These are phyloP conservation scores for Autographa gamma DNA, from an alignment of 2,888 invertebrate species.

Conservation along the genomic window DNA sequence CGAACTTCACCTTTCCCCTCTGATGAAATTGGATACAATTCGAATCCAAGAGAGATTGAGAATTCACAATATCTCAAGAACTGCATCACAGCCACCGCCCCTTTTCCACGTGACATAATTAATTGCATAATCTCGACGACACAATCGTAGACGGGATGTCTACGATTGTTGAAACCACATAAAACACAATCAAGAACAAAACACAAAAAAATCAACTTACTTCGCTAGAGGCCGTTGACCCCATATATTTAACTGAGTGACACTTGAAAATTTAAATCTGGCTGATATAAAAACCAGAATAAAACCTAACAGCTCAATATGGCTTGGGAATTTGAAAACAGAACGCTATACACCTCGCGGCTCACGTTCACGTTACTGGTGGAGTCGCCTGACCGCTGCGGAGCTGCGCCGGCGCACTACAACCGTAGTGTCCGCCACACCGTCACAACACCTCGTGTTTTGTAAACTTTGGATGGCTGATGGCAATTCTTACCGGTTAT, in stretches of 20 bases:
- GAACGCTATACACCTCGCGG: slow-evolving; percentile 28
- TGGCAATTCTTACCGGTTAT: slow-evolving; percentile 61
- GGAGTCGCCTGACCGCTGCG: slow-evolving; percentile 56
- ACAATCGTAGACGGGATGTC: slow-evolving; percentile 6
- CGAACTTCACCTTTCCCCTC: not conserved
- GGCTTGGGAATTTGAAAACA: slow-evolving; percentile 19
- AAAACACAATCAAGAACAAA: slow-evolving; percentile 9
- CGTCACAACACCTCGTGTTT: slow-evolving; percentile 70
- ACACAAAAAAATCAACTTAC: slow-evolving; percentile 60
- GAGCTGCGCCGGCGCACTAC: slow-evolving; percentile 60
- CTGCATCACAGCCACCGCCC: not conserved
- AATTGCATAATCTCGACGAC: not conserved
- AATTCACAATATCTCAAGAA: too few relatives aligned
- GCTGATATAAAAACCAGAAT: slow-evolving; percentile 42
- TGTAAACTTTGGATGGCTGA: slow-evolving; percentile 66
- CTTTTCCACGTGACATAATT: not conserved
- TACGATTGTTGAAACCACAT: slow-evolving; percentile 1
- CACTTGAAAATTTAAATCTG: slow-evolving; percentile 55
- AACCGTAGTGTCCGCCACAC: slow-evolving; percentile 37
- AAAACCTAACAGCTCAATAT: slow-evolving; percentile 11
- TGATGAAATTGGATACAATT: not conserved
- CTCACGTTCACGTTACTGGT: slow-evolving; percentile 36
- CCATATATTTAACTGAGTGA: slow-evolving; percentile 71
- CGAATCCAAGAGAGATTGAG: too few relatives aligned
- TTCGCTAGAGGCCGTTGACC: slow-evolving; percentile 74